Percentiles rank a stretch among this genome's conserved stretches.
phyloP scores from a whole-genome alignment of 2,888 invertebrate species.

The Brenthis ino region DNA sequence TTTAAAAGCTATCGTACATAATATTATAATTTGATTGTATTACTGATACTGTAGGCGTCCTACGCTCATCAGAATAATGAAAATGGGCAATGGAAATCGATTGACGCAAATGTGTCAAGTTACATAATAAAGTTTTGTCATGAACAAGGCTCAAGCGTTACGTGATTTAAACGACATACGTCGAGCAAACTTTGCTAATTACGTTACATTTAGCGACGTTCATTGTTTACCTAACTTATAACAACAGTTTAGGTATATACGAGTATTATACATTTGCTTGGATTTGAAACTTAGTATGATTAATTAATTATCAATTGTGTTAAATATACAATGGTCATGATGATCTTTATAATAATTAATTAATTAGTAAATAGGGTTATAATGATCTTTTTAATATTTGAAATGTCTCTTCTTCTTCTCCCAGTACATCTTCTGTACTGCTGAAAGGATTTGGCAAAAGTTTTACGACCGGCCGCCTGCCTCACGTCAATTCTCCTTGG shows the following conservation, averaged over 20 bases:
- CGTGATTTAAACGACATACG: constrained; percentile 50
- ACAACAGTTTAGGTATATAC: neutral
- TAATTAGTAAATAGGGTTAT: neutral
- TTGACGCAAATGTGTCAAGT: constrained; percentile 45
- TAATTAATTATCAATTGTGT: neutral
- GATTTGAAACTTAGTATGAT: neutral
- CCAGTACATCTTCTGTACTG: too few species aligned
- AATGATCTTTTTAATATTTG: neutral
- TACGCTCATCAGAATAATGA: constrained; percentile 25
- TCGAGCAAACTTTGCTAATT: constrained; percentile 22
- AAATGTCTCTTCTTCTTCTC: too few species aligned
- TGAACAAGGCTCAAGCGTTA: constrained; percentile 58
- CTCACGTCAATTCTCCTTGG: too few species aligned
- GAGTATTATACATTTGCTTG: neutral
- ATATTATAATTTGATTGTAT: too few species aligned
- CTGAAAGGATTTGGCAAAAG: too few species aligned
- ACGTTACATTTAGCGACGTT: neutral
- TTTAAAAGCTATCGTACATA: too few species aligned
- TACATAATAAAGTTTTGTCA: constrained; percentile 48
- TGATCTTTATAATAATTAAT: neutral
- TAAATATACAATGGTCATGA: constrained; percentile 6
- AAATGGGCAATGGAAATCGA: constrained; percentile 39
- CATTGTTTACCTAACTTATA: constrained; percentile 3
- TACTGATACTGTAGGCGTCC: neutral
- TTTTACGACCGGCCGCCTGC: too few species aligned